A percentile compares a stretch with the other conserved stretches of the same genome.
These are phyloP conservation scores for Lithophane leautieri DNA, from an alignment of 2,888 invertebrate genomes.

Conservation along the genomic window DNA sequence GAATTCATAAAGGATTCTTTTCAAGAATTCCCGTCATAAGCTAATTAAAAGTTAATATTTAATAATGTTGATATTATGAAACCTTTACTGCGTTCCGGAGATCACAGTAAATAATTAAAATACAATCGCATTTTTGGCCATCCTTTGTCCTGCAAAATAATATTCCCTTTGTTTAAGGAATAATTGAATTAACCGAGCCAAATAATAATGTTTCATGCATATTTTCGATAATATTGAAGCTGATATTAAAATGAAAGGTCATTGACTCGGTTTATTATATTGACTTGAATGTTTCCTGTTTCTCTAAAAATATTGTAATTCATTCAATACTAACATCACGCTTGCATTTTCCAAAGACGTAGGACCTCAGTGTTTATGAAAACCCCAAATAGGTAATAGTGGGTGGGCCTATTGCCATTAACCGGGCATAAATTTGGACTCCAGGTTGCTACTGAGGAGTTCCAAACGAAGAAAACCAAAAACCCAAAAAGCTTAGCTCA, in stretches of 20 bases:
- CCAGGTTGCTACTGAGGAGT: not conserved
- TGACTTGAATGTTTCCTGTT: not conserved
- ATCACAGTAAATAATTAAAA: slow-evolving; percentile 19
- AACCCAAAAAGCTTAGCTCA: not conserved
- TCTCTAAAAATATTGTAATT: not conserved
- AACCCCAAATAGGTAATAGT: not conserved
- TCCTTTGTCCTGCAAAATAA: slow-evolving; percentile 10
- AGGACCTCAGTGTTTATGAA: not conserved
- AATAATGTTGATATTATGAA: slow-evolving; percentile 19
- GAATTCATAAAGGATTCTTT: slow-evolving; percentile 1
- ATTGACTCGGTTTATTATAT: slow-evolving; percentile 1
- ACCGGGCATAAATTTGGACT: not conserved
- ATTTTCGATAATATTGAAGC: slow-evolving; percentile 4
- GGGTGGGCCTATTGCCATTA: no score
- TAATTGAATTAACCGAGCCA: slow-evolving; percentile 13
- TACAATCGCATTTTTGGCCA: not conserved
- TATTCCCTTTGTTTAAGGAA: slow-evolving; percentile 18
- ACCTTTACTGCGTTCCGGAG: not conserved
- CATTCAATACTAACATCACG: not conserved
- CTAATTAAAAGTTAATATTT: slow-evolving; percentile 29
- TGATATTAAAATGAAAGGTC: slow-evolving; percentile 12
- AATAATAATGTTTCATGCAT: slow-evolving; percentile 18
- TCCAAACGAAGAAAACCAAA: not conserved
- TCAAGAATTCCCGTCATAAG: not conserved
- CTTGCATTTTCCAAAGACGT: no score